These are phyloP conservation scores for Zygogramma bicolorata DNA, from an alignment of 2,888 invertebrate genomes.

Conservation along the genomic window DNA sequence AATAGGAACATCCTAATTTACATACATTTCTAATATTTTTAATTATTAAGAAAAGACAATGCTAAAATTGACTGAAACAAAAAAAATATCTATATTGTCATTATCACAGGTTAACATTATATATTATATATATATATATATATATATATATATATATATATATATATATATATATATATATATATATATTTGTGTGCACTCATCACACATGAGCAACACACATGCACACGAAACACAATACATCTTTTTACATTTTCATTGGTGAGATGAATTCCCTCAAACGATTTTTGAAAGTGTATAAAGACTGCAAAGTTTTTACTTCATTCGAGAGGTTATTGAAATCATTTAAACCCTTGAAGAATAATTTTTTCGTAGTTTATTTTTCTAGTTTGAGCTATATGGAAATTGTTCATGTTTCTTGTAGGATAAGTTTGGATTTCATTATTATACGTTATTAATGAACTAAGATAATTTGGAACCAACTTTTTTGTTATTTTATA, in stretches of 20 bases:
- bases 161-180: too few species aligned
- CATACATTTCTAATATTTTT: conserved; percentile 8
- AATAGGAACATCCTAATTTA: conserved; percentile 10
- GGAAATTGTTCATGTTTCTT: conserved; percentile 6
- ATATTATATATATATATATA: too few species aligned
- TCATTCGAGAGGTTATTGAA: too few species aligned
- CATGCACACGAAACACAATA: too few species aligned
- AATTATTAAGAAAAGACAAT: not conserved
- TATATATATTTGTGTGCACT: too few species aligned
- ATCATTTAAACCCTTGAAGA: conserved; percentile 8
- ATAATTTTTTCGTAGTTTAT: conserved; percentile 2
- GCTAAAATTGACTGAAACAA: too few species aligned
- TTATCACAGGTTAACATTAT: too few species aligned
- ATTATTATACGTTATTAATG: conserved; percentile 1
- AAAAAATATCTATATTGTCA: too few species aligned
- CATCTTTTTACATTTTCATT: too few species aligned
- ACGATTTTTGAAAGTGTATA: not conserved
- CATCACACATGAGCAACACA: too few species aligned
- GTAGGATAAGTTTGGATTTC: conserved; percentile 5
- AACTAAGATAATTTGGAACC: not conserved
- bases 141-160: too few species aligned
- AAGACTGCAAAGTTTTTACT: not conserved
- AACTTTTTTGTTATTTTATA: conserved; percentile 7
- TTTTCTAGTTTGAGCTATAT: not conserved
- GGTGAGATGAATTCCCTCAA: too few species aligned